phyloP scores from a whole-genome alignment of 2,888 invertebrate genomes.

The Pristionchus entomophagus region DNA sequence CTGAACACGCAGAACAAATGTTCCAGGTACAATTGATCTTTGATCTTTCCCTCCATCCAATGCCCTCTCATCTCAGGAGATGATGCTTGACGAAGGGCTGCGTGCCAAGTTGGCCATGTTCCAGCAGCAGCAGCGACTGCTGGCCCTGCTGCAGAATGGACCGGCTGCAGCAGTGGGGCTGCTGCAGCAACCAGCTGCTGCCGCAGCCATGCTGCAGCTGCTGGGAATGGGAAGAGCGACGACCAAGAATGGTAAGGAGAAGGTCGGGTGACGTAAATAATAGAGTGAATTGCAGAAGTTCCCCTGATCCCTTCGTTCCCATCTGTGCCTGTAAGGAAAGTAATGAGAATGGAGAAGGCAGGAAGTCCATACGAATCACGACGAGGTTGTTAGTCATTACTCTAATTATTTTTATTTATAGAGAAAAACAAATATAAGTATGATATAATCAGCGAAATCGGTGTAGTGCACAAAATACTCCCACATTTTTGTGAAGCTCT shows the following conservation, averaged over 20 bases:
- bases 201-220: background rate
- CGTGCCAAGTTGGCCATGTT: constrained; percentile 6
- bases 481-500: too few relatives aligned
- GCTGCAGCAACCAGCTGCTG: constrained; percentile 28
- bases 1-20: constrained; percentile 41
- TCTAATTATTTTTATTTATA: background rate
- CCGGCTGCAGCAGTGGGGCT: background rate
- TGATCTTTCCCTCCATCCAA: background rate
- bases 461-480: too few relatives aligned
- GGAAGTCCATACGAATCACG: constrained; percentile 30
- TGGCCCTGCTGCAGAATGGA: constrained; percentile 19
- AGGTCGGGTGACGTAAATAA: background rate
- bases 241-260: background rate
- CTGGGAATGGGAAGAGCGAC: background rate
- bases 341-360: background rate
- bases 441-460: too few relatives aligned
- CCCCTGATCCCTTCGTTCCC: background rate
- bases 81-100: background rate
- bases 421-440: too few relatives aligned
- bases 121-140: constrained; percentile 11
- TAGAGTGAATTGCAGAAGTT: background rate
- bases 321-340: background rate
- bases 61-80: background rate
- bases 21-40: constrained; percentile 22
- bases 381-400: constrained; percentile 2